phyloP scores from a whole-genome alignment of 2,797 vertebrate species.

The Sebastes alutus region DNA sequence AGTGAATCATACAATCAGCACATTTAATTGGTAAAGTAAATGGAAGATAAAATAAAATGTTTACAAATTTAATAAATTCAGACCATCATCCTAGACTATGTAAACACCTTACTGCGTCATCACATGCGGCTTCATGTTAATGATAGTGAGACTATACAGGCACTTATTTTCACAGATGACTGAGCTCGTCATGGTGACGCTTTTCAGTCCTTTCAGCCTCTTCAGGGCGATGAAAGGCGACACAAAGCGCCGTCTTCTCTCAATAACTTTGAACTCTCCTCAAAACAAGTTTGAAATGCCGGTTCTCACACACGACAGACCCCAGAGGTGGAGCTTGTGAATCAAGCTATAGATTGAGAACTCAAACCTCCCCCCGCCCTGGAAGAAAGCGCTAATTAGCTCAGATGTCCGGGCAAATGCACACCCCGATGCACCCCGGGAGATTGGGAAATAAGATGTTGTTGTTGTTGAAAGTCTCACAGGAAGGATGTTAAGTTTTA shows the following conservation, averaged over 20 bases:
- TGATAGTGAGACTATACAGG: slow-evolving; percentile 72
- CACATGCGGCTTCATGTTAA: slow-evolving; percentile 79
- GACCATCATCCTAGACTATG: slow-evolving; percentile 49
- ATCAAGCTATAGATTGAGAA: slow-evolving; percentile 62
- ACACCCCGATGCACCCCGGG: slow-evolving; percentile 38
- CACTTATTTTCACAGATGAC: slow-evolving; percentile 86
- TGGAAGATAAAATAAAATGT: background rate
- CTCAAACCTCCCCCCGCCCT: slow-evolving; percentile 11
- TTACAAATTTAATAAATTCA: background rate
- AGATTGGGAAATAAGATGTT: slow-evolving; percentile 44
- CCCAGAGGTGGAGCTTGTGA: slow-evolving; percentile 75
- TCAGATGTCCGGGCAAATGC: slow-evolving; percentile 66
- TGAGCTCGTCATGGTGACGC: slow-evolving; percentile 82
- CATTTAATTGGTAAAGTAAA: background rate
- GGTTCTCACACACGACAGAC: slow-evolving; percentile 80
- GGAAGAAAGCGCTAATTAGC: slow-evolving; percentile 80
- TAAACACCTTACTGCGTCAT: slow-evolving; percentile 74
- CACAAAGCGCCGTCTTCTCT: slow-evolving; percentile 77
- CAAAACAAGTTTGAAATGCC: slow-evolving; percentile 75
- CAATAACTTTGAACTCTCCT: slow-evolving; percentile 81
- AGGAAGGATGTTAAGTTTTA: slow-evolving; percentile 12
- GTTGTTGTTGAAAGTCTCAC: slow-evolving; percentile 14
- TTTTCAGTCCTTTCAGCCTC: slow-evolving; percentile 79
- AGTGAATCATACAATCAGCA: too few species aligned
- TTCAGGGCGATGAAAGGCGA: slow-evolving; percentile 68